phyloP scores from a whole-genome alignment of 2,888 invertebrate genomes.

The Drosophila bunnanda region DNA sequence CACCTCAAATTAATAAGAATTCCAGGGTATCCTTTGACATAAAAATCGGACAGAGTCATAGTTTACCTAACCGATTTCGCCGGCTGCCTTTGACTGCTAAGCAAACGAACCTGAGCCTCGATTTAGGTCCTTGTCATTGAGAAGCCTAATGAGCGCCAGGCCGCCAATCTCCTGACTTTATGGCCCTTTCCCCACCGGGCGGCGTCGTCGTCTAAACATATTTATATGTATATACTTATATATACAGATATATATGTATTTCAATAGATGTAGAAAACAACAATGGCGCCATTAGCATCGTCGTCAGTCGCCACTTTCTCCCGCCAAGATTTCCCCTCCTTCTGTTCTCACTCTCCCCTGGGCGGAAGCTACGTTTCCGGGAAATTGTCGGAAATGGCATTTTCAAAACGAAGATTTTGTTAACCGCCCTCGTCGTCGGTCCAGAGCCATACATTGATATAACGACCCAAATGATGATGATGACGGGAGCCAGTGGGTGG shows the following conservation, averaged over 20 bases:
- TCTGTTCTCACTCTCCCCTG: slow-evolving; percentile 19
- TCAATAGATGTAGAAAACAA: slow-evolving; percentile 42
- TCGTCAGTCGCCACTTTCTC: slow-evolving; percentile 43
- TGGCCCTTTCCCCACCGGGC: slow-evolving; percentile 9
- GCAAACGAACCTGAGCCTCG: slow-evolving; percentile 14
- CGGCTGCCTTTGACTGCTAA: slow-evolving; percentile 1
- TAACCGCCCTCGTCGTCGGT: slow-evolving; percentile 26
- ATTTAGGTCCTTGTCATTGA: slow-evolving; percentile 17
- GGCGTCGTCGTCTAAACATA: slow-evolving; percentile 5
- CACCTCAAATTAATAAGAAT: no score
- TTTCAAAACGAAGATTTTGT: slow-evolving; percentile 59
- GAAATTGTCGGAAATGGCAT: slow-evolving; percentile 73
- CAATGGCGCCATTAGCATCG: slow-evolving; percentile 68
- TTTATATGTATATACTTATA: slow-evolving; percentile 3
- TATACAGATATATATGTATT: slow-evolving; percentile 14
- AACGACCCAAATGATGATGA: slow-evolving; percentile 55
- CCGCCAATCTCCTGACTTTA: slow-evolving; percentile 53
- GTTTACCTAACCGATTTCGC: neutral
- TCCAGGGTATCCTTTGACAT: neutral
- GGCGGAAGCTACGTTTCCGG: slow-evolving; percentile 68
- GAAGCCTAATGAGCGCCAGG: slow-evolving; percentile 50
- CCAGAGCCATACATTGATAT: slow-evolving; percentile 53
- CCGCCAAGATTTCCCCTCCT: slow-evolving; percentile 2
- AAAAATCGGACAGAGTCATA: neutral
- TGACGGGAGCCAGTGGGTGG: slow-evolving; percentile 20